Base-by-base conservation (phyloP, 2,797 vertebrate genomes). In the Natrix natrix region DNA sequence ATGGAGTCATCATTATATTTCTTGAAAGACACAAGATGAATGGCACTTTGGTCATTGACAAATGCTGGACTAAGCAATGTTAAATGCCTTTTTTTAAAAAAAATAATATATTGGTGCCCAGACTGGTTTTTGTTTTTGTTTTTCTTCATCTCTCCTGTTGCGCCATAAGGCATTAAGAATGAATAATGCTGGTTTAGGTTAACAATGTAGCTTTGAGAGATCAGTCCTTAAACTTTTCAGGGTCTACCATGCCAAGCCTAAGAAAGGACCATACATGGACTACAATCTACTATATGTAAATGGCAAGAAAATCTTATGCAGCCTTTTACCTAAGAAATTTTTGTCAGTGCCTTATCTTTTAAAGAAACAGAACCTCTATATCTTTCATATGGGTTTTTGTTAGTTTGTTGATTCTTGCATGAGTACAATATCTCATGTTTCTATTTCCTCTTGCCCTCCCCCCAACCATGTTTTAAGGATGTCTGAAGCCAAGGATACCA, bases 271-370 rank as follows among this genome's bases (percentile, higher is more conserved):
- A 93, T 96, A 97, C 96, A 95, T 95, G 97, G 97, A 97, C 97
- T 97, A 98, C 96, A 96, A 97, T 96, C 93, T 96, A 97, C 93
- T 96, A 97, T 96, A 97, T 98, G 97, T 98, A 98, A 98, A 98
- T 97, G 98, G 97, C 97, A 97, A 98, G 97, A 97, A 96, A 97
- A 97, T 97, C 97, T 97, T 96, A 98, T 97, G 97, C 97, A 98
- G 98, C 98, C 98, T 98, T 98, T 98, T 97, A 98, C 98, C 98
- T 97, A 98, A 98, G 97, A 98, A 98, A 98, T 98, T 98, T 98
- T 97, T 97, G 98, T 98, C 98, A 98, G 99, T 99, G 99, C 99
- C 99, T 99, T 99, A 99, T 97, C 97, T 97, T 97, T 97, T 94
- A 96, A 97, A 97, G 97, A 98, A 97, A 96, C 96, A 98, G 97